Conservation (phyloP, 2,888 invertebrate species). For the Habrosyne pyritoides region DNA sequence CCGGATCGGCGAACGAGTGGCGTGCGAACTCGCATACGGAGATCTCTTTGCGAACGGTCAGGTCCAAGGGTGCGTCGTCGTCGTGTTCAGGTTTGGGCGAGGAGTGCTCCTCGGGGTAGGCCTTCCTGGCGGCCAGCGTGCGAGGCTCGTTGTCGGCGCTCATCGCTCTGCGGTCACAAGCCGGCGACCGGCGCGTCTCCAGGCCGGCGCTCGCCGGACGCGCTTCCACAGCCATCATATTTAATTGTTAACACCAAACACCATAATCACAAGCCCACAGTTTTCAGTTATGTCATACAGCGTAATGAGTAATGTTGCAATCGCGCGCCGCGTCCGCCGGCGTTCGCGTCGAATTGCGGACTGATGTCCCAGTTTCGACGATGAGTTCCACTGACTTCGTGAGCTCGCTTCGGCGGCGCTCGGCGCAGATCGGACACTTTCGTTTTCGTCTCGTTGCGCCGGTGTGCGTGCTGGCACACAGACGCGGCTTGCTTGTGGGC, state of each 20-base stretch:
- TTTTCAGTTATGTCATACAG: slow-evolving; percentile 77
- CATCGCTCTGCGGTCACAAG: slow-evolving; percentile 60
- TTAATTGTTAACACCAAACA: slow-evolving; percentile 71
- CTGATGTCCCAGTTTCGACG: slow-evolving; percentile 87
- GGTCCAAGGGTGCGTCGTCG: slow-evolving; percentile 90
- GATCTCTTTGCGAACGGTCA: slow-evolving; percentile 85
- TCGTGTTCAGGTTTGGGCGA: slow-evolving; percentile 56
- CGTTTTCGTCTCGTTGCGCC: slow-evolving; percentile 76
- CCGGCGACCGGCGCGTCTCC: slow-evolving; percentile 53
- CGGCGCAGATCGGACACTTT: slow-evolving; percentile 80
- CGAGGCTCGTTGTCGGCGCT: slow-evolving; percentile 72
- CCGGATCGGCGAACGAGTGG: slow-evolving; percentile 76
- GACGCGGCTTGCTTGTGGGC: slow-evolving; percentile 2
- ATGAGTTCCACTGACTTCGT: slow-evolving; percentile 83
- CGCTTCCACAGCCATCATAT: slow-evolving; percentile 81
- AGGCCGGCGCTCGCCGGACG: slow-evolving; percentile 73
- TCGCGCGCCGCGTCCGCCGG: slow-evolving; percentile 72
- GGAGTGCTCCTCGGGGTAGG: slow-evolving; percentile 65
- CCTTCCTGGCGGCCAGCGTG: slow-evolving; percentile 80
- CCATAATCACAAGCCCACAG: slow-evolving; percentile 71
- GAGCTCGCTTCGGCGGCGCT: slow-evolving; percentile 80
- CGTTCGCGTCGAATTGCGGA: slow-evolving; percentile 81
- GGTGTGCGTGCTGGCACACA: slow-evolving; percentile 48
- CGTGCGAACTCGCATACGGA: slow-evolving; percentile 79
- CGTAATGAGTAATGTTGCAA: slow-evolving; percentile 61